phyloP scores from a whole-genome alignment of 2,888 invertebrate species.

The Xestia sexstrigata region DNA sequence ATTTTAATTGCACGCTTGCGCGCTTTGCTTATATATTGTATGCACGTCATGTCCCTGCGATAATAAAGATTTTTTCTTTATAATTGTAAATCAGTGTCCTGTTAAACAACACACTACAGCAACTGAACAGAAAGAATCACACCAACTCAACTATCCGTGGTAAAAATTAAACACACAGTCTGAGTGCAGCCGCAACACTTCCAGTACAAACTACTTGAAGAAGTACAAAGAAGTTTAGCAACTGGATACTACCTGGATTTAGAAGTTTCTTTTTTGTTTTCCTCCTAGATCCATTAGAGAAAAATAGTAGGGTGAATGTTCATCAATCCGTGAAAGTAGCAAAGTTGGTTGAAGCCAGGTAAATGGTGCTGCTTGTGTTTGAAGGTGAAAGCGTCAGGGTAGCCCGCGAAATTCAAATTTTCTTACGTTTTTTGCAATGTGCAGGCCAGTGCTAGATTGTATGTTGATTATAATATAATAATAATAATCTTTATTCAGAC shows the following conservation, averaged over 20 bases:
- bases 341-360: background rate
- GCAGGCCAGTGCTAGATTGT: no score
- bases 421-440: no score
- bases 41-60: no score
- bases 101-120: background rate
- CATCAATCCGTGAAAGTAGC: conserved; percentile 7
- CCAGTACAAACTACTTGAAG: background rate
- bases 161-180: conserved; percentile 68
- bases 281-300: conserved; percentile 9
- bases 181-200: conserved; percentile 73
- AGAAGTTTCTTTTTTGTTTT: conserved; percentile 28
- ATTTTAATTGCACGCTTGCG: no score
- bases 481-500: no score
- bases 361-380: background rate
- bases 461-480: no score
- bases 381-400: no score
- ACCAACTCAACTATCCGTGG: conserved; percentile 6
- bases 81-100: background rate
- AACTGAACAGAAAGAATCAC: background rate
- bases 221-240: conserved; percentile 30
- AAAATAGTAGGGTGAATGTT: background rate
- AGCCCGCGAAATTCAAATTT: no score
- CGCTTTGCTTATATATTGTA: no score
- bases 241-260: conserved; percentile 29
- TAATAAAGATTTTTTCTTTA: no score